Conservation (phyloP, 2,797 vertebrate genomes). For the Sitta carolinensis region DNA sequence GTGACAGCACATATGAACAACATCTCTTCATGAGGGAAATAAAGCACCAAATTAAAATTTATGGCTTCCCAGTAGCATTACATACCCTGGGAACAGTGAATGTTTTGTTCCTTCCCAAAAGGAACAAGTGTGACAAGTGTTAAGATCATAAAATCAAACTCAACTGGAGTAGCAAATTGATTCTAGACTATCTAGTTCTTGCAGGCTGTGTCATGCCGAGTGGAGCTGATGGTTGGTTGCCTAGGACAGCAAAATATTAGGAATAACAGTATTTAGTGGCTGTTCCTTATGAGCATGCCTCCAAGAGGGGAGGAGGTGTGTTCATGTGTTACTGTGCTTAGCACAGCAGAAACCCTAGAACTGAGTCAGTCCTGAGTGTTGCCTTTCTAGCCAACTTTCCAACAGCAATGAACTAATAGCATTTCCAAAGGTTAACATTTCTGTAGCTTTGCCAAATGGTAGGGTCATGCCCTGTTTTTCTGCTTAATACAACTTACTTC, state of each 20-base stretch:
- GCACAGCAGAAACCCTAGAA: constrained; percentile 65
- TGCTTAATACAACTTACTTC: constrained; percentile 45
- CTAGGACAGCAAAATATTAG: constrained; percentile 68
- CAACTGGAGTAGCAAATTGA: constrained; percentile 59
- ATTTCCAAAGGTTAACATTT: constrained; percentile 61
- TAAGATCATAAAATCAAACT: constrained; percentile 57
- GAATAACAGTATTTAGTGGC: constrained; percentile 45
- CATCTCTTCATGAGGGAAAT: constrained; percentile 23
- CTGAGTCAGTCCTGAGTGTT: constrained; percentile 39
- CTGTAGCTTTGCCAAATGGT: constrained; percentile 52
- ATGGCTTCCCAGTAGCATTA: constrained; percentile 65
- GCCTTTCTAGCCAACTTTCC: constrained; percentile 57
- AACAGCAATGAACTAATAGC: constrained; percentile 46
- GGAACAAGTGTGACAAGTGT: constrained; percentile 26
- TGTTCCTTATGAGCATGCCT: background rate
- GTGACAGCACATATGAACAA: constrained; percentile 48
- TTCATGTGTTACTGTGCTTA: constrained; percentile 57
- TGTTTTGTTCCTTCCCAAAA: constrained; percentile 54
- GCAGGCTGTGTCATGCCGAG: constrained; percentile 35
- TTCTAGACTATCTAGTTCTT: constrained; percentile 55
- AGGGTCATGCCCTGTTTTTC: constrained; percentile 61
- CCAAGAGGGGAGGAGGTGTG: constrained; percentile 45
- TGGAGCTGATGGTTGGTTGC: constrained; percentile 51
- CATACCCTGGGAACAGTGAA: constrained; percentile 56
- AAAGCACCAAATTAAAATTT: constrained; percentile 57